Evolutionary conservation across 1,140 invertebrate species (phyloP).

Genomic region (Eupristina koningsbergeri): DNA sequence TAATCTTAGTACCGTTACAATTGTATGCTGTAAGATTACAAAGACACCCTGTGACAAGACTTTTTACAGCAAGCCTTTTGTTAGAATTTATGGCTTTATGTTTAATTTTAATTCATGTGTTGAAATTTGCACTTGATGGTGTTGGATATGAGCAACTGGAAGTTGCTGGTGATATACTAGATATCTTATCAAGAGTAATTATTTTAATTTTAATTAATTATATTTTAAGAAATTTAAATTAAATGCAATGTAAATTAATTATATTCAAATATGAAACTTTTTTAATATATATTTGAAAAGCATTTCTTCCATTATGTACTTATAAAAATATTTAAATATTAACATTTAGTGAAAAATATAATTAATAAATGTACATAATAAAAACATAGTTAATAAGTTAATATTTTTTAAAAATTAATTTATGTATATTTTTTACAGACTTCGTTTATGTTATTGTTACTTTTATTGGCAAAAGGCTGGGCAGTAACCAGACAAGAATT

Average conservation of each 20-base stretch:
- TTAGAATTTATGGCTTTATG: slow-evolving; percentile 89
- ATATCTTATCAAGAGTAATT: slow-evolving; percentile 88
- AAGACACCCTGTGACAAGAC: slow-evolving; percentile 90
- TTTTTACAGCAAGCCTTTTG: slow-evolving; percentile 90
- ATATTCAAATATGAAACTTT: neutral
- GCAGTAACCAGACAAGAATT: slow-evolving; percentile 92
- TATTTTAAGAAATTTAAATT: neutral
- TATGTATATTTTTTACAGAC: slow-evolving; percentile 79
- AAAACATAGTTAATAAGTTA: neutral
- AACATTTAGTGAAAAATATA: neutral
- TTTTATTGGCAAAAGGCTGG: slow-evolving; percentile 97
- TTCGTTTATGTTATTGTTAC: slow-evolving; percentile 93
- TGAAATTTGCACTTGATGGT: slow-evolving; percentile 92
- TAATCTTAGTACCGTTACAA: slow-evolving; percentile 90
- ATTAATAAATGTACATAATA: neutral
- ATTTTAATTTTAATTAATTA: slow-evolving; percentile 14
- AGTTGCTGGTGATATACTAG: slow-evolving; percentile 91
- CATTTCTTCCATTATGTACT: neutral
- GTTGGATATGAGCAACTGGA: slow-evolving; percentile 85
- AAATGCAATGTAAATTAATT: neutral
- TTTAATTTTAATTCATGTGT: slow-evolving; percentile 89
- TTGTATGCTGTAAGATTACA: slow-evolving; percentile 90
- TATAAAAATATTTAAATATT: neutral
- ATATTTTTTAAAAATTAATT: slow-evolving; percentile 12
- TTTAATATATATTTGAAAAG: too few relatives aligned